A percentile compares a stretch with the other conserved stretches of the same genome.
phyloP scores from a whole-genome alignment of 2,797 vertebrate species.

The Falco cherrug region DNA sequence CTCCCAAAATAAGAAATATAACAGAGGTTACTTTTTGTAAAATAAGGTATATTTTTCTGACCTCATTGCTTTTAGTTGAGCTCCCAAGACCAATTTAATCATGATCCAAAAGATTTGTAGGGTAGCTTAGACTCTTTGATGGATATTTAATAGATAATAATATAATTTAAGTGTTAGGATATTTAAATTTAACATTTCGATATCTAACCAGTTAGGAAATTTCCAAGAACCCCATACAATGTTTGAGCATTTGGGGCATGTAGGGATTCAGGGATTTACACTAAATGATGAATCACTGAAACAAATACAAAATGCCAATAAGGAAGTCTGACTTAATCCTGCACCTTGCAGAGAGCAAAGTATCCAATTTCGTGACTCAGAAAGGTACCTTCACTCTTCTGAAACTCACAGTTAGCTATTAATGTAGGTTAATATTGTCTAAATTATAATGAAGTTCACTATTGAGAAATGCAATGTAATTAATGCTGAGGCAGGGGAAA shows the following conservation, averaged over 20 bases:
- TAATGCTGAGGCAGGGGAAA: not conserved
- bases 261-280: not conserved
- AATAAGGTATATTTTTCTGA: not conserved
- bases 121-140: not conserved
- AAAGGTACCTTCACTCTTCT: not conserved
- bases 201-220: not conserved
- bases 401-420: not conserved
- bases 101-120: not conserved
- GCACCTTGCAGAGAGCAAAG: not conserved
- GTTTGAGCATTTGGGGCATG: not conserved
- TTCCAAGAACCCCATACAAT: fast-evolving
- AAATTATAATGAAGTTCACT: not conserved
- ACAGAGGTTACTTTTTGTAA: not conserved
- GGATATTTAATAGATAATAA: not conserved
- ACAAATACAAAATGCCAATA: not conserved
- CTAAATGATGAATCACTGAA: not conserved
- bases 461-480: not conserved
- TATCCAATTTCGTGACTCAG: not conserved
- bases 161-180: not conserved
- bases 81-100: not conserved
- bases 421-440: not conserved
- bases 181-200: not conserved
- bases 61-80: not conserved
- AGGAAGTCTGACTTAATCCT: not conserved
- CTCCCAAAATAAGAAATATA: not conserved